Percentiles rank a stretch among this genome's conserved stretches.
Evolutionary conservation across 2,888 invertebrate genomes (phyloP).

Genomic region (Drosophila prostipennis): DNA sequence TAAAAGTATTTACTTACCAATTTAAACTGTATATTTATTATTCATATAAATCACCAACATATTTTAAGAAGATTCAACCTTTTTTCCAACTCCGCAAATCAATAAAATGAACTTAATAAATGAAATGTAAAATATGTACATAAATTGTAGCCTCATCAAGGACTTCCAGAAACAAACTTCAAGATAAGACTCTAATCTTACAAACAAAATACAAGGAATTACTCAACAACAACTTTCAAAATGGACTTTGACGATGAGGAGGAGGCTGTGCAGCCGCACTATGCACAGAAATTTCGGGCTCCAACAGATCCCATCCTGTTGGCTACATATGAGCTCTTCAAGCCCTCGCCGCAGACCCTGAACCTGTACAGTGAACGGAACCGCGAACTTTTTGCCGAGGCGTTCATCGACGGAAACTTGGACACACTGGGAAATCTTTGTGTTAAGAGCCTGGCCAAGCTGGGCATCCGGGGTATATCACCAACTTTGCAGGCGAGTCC

Average conservation of each 20-base stretch:
- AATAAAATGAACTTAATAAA: not conserved
- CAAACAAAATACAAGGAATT: not conserved
- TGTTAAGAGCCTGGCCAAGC: conserved; percentile 63
- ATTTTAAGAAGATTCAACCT: no score
- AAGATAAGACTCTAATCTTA: not conserved
- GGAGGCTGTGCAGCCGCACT: conserved; percentile 48
- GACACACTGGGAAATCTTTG: conserved; percentile 68
- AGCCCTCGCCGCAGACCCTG: conserved; percentile 52
- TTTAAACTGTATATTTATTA: no score
- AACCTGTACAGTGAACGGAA: conserved; percentile 64
- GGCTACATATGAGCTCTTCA: conserved; percentile 60
- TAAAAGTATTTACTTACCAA: no score
- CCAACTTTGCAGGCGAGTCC: conserved; percentile 43
- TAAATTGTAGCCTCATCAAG: not conserved
- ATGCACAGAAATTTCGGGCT: conserved; percentile 55
- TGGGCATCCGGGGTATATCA: conserved; percentile 48
- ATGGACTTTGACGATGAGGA: conserved; percentile 53
- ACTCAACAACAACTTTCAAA: not conserved
- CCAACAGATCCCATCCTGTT: conserved; percentile 65
- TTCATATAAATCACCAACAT: no score
- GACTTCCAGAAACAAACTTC: conserved; percentile 4
- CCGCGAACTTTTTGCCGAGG: conserved; percentile 69
- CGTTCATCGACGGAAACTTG: conserved; percentile 64
- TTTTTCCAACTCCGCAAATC: no score
- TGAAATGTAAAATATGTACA: not conserved